phyloP scores from a whole-genome alignment of 2,888 invertebrate genomes.

The Raillietiella orientalis region DNA sequence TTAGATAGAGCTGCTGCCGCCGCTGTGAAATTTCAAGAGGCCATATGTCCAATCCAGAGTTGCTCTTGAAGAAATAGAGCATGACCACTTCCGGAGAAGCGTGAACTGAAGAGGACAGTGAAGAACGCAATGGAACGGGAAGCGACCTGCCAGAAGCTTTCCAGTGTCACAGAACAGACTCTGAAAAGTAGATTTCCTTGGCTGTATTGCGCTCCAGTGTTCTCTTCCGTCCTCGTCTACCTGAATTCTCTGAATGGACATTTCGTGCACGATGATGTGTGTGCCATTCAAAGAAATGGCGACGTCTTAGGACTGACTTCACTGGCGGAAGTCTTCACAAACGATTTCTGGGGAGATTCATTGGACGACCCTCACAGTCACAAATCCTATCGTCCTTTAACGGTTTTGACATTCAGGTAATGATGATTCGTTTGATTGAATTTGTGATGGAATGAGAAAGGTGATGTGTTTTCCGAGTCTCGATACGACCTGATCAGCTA shows the following conservation, averaged over 20 bases:
- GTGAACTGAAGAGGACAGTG: too few relatives aligned
- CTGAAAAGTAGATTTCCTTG: too few relatives aligned
- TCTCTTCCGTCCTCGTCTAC: slow-evolving; percentile 24
- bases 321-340: slow-evolving; percentile 25
- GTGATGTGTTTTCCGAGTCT: not conserved
- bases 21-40: too few relatives aligned
- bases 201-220: too few relatives aligned
- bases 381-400: slow-evolving; percentile 56
- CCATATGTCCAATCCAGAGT: too few relatives aligned
- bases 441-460: not conserved
- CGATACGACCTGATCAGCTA: too few relatives aligned
- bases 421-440: slow-evolving; percentile 10
- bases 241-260: slow-evolving; percentile 39
- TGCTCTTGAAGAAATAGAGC: too few relatives aligned
- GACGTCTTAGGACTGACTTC: slow-evolving; percentile 37
- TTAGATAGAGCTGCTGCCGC: too few relatives aligned
- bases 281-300: slow-evolving; percentile 42
- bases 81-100: too few relatives aligned
- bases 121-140: too few relatives aligned
- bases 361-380: slow-evolving; percentile 50
- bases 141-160: too few relatives aligned
- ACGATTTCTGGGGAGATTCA: slow-evolving; percentile 70
- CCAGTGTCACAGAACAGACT: too few relatives aligned
- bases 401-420: slow-evolving; percentile 52
- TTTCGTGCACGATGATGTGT: slow-evolving; percentile 63